These are phyloP conservation scores for Rhinophrynus dorsalis DNA, from an alignment of 2,797 vertebrate species.

Conservation along the genomic window DNA sequence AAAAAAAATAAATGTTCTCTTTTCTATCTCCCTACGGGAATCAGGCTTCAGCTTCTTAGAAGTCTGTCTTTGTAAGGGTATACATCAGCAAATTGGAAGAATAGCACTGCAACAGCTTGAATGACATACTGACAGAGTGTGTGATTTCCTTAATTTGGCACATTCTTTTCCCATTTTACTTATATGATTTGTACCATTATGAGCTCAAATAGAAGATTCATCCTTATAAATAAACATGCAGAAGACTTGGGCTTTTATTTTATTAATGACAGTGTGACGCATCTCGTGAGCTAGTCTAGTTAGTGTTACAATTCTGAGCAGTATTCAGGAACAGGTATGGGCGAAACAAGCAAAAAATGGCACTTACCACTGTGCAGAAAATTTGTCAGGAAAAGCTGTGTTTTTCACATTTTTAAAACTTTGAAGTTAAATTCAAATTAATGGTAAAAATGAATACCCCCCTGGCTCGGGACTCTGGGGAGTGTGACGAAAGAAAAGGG, in stretches of 20 bases:
- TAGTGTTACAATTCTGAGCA: no score
- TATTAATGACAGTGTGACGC: not conserved
- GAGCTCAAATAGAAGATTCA: not conserved
- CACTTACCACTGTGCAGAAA: no score
- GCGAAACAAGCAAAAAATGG: no score
- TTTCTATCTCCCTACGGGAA: not conserved
- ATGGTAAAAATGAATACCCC: no score
- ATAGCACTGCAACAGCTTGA: not conserved
- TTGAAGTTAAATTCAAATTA: no score
- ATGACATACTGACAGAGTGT: not conserved
- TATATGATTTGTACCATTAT: not conserved
- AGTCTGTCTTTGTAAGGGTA: constrained; percentile 18
- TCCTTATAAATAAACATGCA: no score
- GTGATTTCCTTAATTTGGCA: not conserved
- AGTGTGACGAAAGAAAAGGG: no score
- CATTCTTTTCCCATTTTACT: not conserved
- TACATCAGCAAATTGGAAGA: not conserved
- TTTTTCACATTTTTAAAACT: no score
- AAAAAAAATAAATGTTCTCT: not conserved
- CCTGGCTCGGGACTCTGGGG: no score
- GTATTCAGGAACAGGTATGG: no score
- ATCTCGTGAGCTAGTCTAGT: no score
- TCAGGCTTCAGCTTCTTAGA: constrained; percentile 12
- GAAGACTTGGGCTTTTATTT: not conserved
- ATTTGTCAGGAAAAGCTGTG: no score